Percentiles rank a stretch among this genome's conserved stretches.
phyloP scores from a whole-genome alignment of 2,888 invertebrate genomes.

The Leptopilina myrica region DNA sequence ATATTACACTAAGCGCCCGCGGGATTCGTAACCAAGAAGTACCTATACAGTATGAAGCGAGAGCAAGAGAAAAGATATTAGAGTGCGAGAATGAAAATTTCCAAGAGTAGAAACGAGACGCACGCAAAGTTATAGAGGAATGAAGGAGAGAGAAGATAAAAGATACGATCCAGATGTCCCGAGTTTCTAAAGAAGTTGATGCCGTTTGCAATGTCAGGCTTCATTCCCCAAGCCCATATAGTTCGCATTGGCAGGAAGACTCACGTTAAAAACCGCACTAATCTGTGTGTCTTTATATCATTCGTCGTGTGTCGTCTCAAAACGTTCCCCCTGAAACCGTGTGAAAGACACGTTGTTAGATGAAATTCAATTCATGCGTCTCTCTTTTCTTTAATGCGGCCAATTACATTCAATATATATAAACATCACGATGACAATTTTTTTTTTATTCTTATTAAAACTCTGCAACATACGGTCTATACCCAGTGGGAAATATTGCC shows the following conservation, averaged over 20 bases:
- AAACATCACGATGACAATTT: too few relatives aligned
- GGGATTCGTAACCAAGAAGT: constrained; percentile 45
- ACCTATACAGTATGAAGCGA: background rate
- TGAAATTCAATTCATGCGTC: background rate
- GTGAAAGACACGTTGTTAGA: constrained; percentile 41
- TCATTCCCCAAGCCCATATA: constrained; percentile 26
- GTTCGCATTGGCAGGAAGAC: constrained; percentile 60
- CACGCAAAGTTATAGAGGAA: constrained; percentile 11
- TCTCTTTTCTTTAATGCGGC: background rate
- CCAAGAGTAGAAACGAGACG: constrained; percentile 21
- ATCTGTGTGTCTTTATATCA: constrained; percentile 61
- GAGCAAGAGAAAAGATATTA: constrained; percentile 49
- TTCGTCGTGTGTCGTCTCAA: constrained; percentile 38
- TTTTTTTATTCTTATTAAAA: too few relatives aligned
- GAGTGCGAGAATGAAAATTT: constrained; percentile 19
- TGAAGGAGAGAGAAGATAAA: constrained; percentile 24
- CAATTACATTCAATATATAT: constrained; percentile 13
- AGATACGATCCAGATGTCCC: constrained; percentile 56
- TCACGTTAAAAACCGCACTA: constrained; percentile 71
- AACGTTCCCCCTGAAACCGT: constrained; percentile 41
- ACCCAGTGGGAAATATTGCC: too few relatives aligned
- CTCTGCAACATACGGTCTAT: too few relatives aligned
- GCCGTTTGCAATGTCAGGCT: constrained; percentile 59
- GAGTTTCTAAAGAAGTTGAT: constrained; percentile 60
- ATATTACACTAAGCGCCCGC: constrained; percentile 50